Evolutionary conservation across 1,140 invertebrate genomes (phyloP), one percentile per base, ranked within the genome.

Genomic region (Chlorops oryzae): DNA sequence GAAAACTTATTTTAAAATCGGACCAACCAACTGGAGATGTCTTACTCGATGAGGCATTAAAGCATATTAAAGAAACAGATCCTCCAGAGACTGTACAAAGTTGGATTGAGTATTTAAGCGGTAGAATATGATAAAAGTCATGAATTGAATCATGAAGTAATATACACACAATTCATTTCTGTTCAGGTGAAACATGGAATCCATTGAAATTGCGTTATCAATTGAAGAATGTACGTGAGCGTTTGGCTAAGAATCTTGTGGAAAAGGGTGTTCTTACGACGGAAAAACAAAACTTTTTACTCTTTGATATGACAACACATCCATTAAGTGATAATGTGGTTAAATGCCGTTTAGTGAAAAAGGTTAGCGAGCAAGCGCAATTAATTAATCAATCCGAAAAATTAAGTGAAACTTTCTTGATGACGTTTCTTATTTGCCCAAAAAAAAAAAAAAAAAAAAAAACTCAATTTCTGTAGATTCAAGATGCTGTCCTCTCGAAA

Each of bases 241-340:
- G 97, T 65, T 79, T 99, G 65, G 97, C 97, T 10, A 99, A 99
- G 75, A 99, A 98, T 79, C 80, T 99, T 59, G 96, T 99, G 17
- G 97, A 99, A 74, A 99, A 99, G 77, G 96, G 97, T 57, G 94
- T 99, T n/a, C 81, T 98, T 52, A 98, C 96, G 40, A 99, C 97
- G 45, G 97, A 99, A 76, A 99, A 99, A 79, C 96, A 99, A 77
- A 99, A 99, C 77, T 99, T 99, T 76, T 78, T 99, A 56, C 77
- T 99, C 17, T 99, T 99, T 77, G 97, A 99, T 79, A 99, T 99
- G 96, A 99, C 97, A 21, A 99, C 96, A 58, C 97, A 99, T 83
- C 97, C 97, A 28, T 79, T 99, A 34, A 94, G 90, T 45, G 95
- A 99, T 74, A 90, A 90, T 77, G 81, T 87, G 56, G 86, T 92